Evolutionary conservation across 1,140 invertebrate species (phyloP).

Genomic region (Dysdera silvatica): DNA sequence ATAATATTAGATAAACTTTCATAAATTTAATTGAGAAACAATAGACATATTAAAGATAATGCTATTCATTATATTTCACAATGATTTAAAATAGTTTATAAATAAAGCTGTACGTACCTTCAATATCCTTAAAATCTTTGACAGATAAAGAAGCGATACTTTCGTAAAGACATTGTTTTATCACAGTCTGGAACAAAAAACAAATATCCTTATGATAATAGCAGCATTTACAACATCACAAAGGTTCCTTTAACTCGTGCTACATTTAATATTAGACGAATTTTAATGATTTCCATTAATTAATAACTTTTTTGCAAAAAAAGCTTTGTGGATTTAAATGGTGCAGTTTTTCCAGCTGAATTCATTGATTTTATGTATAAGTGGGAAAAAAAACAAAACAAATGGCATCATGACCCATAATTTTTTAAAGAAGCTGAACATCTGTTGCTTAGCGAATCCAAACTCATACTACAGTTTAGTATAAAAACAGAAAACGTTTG

Average conservation of each 20-base stretch:
- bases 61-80: neutral
- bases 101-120: constrained; percentile 52
- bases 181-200: constrained; percentile 48
- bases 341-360: neutral
- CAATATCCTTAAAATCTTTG: constrained; percentile 73
- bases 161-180: constrained; percentile 66
- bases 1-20: neutral
- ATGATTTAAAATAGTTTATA: neutral
- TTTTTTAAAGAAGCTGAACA: too few relatives aligned
- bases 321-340: neutral
- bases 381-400: too few relatives aligned
- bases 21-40: neutral
- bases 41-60: neutral
- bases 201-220: too few relatives aligned
- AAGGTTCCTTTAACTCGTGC: too few relatives aligned
- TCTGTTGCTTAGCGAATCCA: too few relatives aligned
- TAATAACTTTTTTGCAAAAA: neutral
- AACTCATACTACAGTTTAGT: too few relatives aligned
- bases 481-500: too few relatives aligned
- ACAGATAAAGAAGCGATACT: constrained; percentile 66
- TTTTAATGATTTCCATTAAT: neutral
- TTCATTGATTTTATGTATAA: neutral
- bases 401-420: too few relatives aligned
- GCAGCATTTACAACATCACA: too few relatives aligned
- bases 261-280: neutral